Evolutionary conservation across 2,888 invertebrate genomes (phyloP).

Genomic region (Torymus aiolomorphi): DNA sequence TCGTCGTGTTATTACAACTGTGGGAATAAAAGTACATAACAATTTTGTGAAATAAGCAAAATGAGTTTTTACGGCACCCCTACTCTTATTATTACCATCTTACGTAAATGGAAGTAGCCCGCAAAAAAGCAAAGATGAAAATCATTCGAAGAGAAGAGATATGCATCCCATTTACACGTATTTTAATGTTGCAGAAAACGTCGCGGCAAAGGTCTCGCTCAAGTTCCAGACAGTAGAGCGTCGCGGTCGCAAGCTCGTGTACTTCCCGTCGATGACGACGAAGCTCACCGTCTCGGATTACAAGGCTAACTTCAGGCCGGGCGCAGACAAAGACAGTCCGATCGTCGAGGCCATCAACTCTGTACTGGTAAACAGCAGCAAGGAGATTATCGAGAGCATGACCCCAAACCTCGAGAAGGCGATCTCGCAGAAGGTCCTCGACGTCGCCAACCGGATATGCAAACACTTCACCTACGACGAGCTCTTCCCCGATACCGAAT

Average conservation of each 20-base stretch:
- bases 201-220: constrained; percentile 53
- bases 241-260: constrained; percentile 62
- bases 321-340: constrained; percentile 56
- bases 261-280: constrained; percentile 64
- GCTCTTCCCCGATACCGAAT: constrained; percentile 70
- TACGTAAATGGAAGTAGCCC: too few species aligned
- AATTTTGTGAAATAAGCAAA: too few species aligned
- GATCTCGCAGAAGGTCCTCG: constrained; percentile 66
- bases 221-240: constrained; percentile 58
- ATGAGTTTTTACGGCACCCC: too few species aligned
- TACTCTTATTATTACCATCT: too few species aligned
- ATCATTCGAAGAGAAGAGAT: too few species aligned
- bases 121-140: too few species aligned
- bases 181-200: constrained; percentile 60
- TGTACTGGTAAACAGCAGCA: constrained; percentile 65
- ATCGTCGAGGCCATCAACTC: constrained; percentile 63
- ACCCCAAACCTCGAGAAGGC: constrained; percentile 71
- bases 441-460: constrained; percentile 68
- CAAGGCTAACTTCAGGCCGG: constrained; percentile 59
- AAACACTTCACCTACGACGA: constrained; percentile 71
- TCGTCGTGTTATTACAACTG: too few species aligned
- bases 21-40: too few species aligned
- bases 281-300: constrained; percentile 64
- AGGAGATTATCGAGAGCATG: constrained; percentile 69
- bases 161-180: too few species aligned